Conservation (phyloP, 1,140 invertebrate species). For the Neodiprion lecontei region DNA sequence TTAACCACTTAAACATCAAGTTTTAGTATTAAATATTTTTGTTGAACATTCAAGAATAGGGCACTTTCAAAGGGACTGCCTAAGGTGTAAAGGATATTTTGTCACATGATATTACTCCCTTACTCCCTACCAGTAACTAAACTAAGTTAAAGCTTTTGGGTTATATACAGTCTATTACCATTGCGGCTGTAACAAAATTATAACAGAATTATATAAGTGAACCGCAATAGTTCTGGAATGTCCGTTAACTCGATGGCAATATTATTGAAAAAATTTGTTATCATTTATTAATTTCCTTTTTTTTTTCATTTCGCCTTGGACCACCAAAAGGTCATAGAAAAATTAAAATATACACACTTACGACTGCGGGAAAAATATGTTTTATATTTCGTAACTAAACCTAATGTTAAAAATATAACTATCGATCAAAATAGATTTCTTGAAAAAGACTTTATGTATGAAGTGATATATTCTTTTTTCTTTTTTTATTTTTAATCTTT, state of each 20-base stretch:
- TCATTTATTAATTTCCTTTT: neutral
- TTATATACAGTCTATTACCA: slow-evolving; percentile 1
- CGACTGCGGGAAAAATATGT: neutral
- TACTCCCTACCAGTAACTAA: neutral
- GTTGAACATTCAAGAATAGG: slow-evolving; percentile 56
- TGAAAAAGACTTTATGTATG: neutral
- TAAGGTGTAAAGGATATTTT: slow-evolving; percentile 17
- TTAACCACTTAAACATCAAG: slow-evolving; percentile 43
- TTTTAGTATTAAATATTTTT: slow-evolving; percentile 35
- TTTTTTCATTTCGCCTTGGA: neutral
- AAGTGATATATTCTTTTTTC: neutral
- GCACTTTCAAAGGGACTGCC: slow-evolving; percentile 48
- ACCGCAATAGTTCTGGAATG: neutral
- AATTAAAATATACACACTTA: neutral
- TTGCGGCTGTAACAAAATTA: neutral
- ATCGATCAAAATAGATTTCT: neutral
- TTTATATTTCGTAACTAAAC: neutral
- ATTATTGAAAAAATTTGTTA: neutral
- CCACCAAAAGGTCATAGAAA: neutral
- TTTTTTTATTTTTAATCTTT: slow-evolving; percentile 5
- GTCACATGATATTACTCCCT: slow-evolving; percentile 7
- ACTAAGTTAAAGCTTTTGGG: slow-evolving; percentile 7
- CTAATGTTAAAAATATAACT: slow-evolving; percentile 8
- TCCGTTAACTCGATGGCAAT: neutral
- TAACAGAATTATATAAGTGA: neutral